Conservation (phyloP, 1,140 invertebrate genomes). For the Saccostrea echinata region DNA sequence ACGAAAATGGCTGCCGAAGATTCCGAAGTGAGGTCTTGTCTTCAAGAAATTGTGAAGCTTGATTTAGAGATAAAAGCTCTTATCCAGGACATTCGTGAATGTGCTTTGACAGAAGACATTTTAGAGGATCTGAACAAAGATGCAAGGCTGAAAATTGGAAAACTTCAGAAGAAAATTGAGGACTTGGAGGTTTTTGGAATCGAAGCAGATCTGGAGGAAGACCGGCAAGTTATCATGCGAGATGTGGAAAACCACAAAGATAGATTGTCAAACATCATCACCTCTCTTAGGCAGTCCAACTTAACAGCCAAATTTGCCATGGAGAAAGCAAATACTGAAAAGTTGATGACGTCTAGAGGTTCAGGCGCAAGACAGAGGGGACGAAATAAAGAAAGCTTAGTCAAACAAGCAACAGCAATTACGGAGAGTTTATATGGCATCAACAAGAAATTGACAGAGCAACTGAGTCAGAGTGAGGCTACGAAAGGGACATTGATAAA, state of each 20-base stretch:
- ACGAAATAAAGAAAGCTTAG: slow-evolving; percentile 72
- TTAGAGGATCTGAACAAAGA: slow-evolving; percentile 75
- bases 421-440: slow-evolving; percentile 92
- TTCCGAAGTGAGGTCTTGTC: slow-evolving; percentile 71
- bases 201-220: slow-evolving; percentile 83
- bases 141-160: slow-evolving; percentile 72
- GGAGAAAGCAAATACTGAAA: slow-evolving; percentile 75
- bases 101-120: slow-evolving; percentile 70
- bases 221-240: slow-evolving; percentile 80
- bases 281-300: slow-evolving; percentile 77
- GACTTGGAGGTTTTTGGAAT: slow-evolving; percentile 82
- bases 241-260: slow-evolving; percentile 77
- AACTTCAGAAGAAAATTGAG: slow-evolving; percentile 74
- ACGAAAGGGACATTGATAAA: slow-evolving; percentile 89
- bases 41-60: slow-evolving; percentile 79
- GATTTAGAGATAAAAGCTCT: slow-evolving; percentile 79
- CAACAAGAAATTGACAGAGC: slow-evolving; percentile 90
- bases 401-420: slow-evolving; percentile 70
- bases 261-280: slow-evolving; percentile 70
- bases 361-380: slow-evolving; percentile 68
- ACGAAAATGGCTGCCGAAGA: slow-evolving; percentile 69
- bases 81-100: slow-evolving; percentile 78
- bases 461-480: slow-evolving; percentile 90
- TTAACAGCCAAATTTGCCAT: slow-evolving; percentile 75
- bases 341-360: slow-evolving; percentile 69